phyloP scores from a whole-genome alignment of 1,140 invertebrate species.

The Drosophila pallidifrons region DNA sequence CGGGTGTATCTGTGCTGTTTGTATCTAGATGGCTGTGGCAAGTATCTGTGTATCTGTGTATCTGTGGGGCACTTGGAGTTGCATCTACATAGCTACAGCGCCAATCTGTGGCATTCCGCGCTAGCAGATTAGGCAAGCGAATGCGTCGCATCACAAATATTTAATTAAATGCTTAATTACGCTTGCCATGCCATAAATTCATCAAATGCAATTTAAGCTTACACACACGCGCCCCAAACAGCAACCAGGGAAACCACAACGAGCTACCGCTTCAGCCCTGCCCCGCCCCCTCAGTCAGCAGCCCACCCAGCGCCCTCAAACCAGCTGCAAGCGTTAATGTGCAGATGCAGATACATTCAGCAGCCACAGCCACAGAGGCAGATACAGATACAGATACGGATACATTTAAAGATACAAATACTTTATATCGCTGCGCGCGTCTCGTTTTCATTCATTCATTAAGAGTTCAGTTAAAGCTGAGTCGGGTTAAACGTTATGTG shows the following conservation, averaged over 20 bases:
- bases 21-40: slow-evolving; percentile 11
- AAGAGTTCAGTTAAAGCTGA: slow-evolving; percentile 50
- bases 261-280: neutral
- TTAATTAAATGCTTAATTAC: slow-evolving; percentile 85
- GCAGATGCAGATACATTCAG: slow-evolving; percentile 33
- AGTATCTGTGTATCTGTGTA: slow-evolving; percentile 15
- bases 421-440: slow-evolving; percentile 21
- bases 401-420: slow-evolving; percentile 37
- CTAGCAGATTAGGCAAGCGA: slow-evolving; percentile 69
- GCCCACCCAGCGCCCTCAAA: neutral
- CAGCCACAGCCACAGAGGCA: slow-evolving; percentile 36
- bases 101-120: slow-evolving; percentile 77
- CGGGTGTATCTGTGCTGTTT: slow-evolving; percentile 27
- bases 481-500: slow-evolving; percentile 63
- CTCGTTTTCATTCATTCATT: slow-evolving; percentile 62
- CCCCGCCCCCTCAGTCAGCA: neutral
- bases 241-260: slow-evolving; percentile 9
- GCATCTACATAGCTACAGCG: slow-evolving; percentile 48
- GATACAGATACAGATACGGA: slow-evolving; percentile 26
- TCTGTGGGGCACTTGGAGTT: neutral
- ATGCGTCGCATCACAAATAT: slow-evolving; percentile 76
- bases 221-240: slow-evolving; percentile 38
- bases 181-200: slow-evolving; percentile 84
- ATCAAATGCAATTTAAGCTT: slow-evolving; percentile 82
- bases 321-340: neutral